Evolutionary conservation across 2,797 vertebrate species (phyloP).

Genomic region (Vireo griseus): DNA sequence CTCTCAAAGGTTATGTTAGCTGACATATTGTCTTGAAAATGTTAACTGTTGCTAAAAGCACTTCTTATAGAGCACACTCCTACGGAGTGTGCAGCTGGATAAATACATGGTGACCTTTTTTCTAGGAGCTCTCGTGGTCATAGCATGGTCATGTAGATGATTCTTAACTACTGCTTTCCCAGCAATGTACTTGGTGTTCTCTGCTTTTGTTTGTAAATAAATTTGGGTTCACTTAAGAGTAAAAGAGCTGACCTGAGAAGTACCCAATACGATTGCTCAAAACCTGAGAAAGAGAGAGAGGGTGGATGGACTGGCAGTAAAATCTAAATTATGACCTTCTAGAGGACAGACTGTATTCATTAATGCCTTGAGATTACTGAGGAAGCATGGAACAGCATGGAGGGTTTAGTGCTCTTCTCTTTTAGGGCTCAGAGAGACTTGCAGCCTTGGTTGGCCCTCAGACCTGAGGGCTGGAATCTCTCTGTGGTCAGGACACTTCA

Average conservation of each 20-base stretch:
- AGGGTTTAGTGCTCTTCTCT: background rate
- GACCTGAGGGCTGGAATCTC: background rate
- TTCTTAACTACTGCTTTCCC: background rate
- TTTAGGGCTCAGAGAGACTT: background rate
- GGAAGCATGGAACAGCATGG: background rate
- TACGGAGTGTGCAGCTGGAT: background rate
- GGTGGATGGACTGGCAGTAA: background rate
- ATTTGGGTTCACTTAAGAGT: background rate
- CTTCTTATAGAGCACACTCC: constrained; percentile 11
- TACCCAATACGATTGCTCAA: background rate
- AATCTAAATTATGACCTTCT: background rate
- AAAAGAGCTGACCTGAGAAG: background rate
- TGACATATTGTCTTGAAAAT: constrained; percentile 65
- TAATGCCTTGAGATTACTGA: background rate
- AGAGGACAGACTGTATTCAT: background rate
- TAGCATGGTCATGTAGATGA: background rate
- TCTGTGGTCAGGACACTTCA: background rate
- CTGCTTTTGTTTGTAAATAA: background rate
- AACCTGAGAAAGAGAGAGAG: background rate
- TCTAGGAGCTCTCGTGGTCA: background rate
- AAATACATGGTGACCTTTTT: constrained; percentile 26
- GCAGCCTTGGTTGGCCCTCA: background rate
- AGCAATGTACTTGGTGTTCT: background rate
- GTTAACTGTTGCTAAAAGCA: constrained; percentile 58
- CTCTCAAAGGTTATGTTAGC: constrained; percentile 53